These are phyloP conservation scores for Clunio marinus DNA, from an alignment of 2,888 invertebrate genomes.

Conservation along the genomic window DNA sequence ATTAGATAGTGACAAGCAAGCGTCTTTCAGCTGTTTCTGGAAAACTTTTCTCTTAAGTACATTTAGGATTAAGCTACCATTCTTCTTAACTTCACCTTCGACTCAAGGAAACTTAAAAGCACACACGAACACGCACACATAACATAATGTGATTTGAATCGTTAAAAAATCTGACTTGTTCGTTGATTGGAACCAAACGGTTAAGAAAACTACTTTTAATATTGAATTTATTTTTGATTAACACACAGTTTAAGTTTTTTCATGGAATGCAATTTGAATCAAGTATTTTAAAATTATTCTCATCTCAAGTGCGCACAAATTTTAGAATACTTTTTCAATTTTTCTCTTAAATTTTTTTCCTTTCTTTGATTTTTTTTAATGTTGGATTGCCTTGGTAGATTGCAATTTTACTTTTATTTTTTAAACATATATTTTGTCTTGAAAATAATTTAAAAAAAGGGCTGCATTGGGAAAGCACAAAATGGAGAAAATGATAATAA, in stretches of 20 bases:
- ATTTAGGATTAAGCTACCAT: no score
- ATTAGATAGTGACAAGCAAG: no score
- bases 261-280: conserved; percentile 29
- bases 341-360: conserved; percentile 1
- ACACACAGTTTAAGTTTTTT: background rate
- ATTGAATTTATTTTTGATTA: conserved; percentile 13
- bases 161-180: conserved; percentile 43
- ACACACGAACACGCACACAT: background rate
- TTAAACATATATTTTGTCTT: background rate
- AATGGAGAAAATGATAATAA: conserved; percentile 41
- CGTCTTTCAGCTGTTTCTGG: no score
- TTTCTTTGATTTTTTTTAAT: background rate
- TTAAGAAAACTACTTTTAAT: conserved; percentile 24
- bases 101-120: background rate
- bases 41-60: no score
- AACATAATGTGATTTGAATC: background rate
- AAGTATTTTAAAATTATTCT: conserved; percentile 11
- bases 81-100: background rate
- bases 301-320: no score
- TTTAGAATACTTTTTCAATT: conserved; percentile 7
- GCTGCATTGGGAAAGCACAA: conserved; percentile 31
- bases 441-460: conserved; percentile 11
- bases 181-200: conserved; percentile 45
- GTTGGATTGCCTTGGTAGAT: conserved; percentile 24
- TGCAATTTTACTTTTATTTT: background rate